These are phyloP conservation scores for Callithrix jacchus DNA, from an alignment of 2,113 vertebrate species.

Conservation along the genomic window DNA sequence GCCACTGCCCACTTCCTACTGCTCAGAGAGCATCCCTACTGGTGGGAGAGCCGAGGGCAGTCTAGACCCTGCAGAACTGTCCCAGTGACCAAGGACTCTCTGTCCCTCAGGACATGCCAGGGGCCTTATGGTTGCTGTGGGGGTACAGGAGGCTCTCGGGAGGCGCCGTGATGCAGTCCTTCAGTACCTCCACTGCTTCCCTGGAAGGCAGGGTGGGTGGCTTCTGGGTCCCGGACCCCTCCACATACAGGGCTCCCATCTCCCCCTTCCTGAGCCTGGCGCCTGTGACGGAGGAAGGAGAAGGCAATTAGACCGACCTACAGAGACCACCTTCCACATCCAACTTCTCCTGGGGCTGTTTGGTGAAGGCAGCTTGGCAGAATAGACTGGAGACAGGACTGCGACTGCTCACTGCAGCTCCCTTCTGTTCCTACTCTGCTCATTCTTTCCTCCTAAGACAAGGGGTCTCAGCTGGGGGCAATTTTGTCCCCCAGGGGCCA, in stretches of 20 bases:
- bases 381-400: not conserved
- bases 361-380: not conserved
- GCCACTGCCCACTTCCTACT: not conserved
- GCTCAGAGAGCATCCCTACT: not conserved
- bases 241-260: rapidly evolving
- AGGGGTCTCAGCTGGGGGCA: rapidly evolving
- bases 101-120: not conserved
- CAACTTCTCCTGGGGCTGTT: rapidly evolving
- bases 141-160: not conserved
- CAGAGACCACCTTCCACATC: not conserved
- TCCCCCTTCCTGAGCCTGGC: not conserved
- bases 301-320: not conserved
- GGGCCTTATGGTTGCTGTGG: not conserved
- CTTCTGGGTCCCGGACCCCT: not conserved
- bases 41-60: not conserved
- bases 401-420: rapidly evolving
- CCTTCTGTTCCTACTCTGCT: rapidly evolving
- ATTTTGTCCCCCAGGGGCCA: not conserved
- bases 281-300: not conserved
- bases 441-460: not conserved
- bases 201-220: rapidly evolving
- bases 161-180: not conserved
- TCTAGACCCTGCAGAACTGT: not conserved
- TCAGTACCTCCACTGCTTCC: not conserved
- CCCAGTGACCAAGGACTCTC: not conserved